Base-by-base conservation (phyloP, 2,888 invertebrate species). In the Trisateles emortualis region DNA sequence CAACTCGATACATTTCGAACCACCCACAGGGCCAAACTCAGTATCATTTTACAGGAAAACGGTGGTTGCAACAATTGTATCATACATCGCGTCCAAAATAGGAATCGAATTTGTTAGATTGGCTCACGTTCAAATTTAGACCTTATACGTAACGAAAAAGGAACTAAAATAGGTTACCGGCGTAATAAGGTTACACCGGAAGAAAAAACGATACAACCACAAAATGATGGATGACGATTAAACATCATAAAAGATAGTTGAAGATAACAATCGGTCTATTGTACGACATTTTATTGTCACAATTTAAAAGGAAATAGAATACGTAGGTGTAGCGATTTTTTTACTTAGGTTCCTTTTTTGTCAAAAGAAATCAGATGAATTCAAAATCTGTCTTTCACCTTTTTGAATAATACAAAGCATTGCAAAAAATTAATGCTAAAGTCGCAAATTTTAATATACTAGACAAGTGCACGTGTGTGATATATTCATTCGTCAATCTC, bases 21-120 rank as follows among this genome's bases (percentile, higher is more conserved):
- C 84, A 86, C 87, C 87, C 87, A 87, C 84, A 73, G 79, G 76
- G 67, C 66, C 76, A 76, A 78, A 77, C 69, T 64, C 59, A 65
- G 81, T 88, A 84, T 89, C 82, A 61, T 71, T 78, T 92, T 90
- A 91, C 91, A 90, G 92, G 92, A 91, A 88, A 85, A 83, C 73
- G 76, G 75, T 78, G 80, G 85, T 86, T 83, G 82, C 80, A 78
- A 84, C 84, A 83, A 88, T 86, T 85, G 83, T 78, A 74, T 79
- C 83, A 82, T 81, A 82, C 72, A 77, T 72, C 58, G 67, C 59
- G 45, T 72, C 69, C 49, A 55, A 63, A 75, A 77, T 74, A 68
- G 69, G 72, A 74, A 77, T 74, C 68, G 61, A 68, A 78, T 69
- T 64, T 58, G 54, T 53, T 54, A 44, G 43, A 53, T 36, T 39